Evolutionary conservation across 2,113 vertebrate species (phyloP), one percentile per base, ranked within the genome.

Genomic region (Gyps fulvus): DNA sequence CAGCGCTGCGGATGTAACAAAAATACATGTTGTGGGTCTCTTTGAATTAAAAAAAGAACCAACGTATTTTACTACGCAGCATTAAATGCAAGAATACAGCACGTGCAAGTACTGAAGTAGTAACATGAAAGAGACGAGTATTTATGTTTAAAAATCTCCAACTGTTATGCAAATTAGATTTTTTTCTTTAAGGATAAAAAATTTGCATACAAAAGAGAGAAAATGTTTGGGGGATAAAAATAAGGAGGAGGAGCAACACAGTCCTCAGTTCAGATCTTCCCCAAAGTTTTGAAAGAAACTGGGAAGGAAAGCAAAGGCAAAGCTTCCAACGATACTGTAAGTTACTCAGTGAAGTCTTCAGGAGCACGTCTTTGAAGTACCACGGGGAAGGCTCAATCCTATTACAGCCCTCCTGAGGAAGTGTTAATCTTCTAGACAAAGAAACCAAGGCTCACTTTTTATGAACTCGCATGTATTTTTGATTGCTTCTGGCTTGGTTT

Each of bases 381-480:
- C 85, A 77, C 0, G 0, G 82, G 94, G 91, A 97, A 94, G 90
- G 73, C 87, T 93, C 94, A 95, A 96, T 95, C 96, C 91, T 93
- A 92, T 95, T 95, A 97, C 87, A 95, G 77, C 87, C 78, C 95
- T 95, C 94, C 93, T 87, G 96, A 95, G 95, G 87, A 97, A 97
- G 93, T 54, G 78, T 77, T 96, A 95, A 96, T 95, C 96, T 97
- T 93, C 74, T 58, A 91, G 58, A 93, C 95, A 94, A 93, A 95
- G 94, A 93, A 94, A 88, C 54, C 62, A 62, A 88, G 84, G 73
- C 93, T 91, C 87, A 79, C 73, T 92, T 89, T 95, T 96, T 95
- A 95, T 83, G 91, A 91, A 96, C 87, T 80, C 2, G 0, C 74
- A 91, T 93, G 87, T 94, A 94, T 90, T 95, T 95, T 85, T 92